Conservation (phyloP, 2,113 vertebrate species). For the Hemiscyllium ocellatum region DNA sequence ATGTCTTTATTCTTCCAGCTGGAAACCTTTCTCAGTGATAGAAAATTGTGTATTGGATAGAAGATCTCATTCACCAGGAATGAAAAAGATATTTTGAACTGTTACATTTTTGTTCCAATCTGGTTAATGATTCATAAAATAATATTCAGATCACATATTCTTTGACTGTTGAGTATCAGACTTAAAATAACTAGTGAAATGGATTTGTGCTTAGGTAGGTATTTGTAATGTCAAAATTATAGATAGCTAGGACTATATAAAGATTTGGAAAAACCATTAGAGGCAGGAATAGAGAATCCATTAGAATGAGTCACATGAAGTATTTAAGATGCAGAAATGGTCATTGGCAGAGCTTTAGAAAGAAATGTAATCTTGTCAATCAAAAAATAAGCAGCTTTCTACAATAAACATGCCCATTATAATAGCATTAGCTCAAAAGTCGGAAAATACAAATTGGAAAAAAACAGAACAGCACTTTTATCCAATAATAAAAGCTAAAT, state of each 20-base stretch:
- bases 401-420: neutral
- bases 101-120: neutral
- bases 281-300: neutral
- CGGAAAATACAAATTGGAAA: neutral
- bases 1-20: neutral
- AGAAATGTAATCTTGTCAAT: neutral
- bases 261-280: conserved; percentile 14
- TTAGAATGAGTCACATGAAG: neutral
- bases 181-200: neutral
- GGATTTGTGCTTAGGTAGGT: neutral
- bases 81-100: neutral
- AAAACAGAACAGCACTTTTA: neutral
- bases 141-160: neutral
- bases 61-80: neutral
- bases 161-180: neutral
- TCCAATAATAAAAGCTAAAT: neutral
- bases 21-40: neutral
- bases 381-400: neutral
- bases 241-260: neutral
- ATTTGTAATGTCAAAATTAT: conserved; percentile 4
- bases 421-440: neutral
- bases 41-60: neutral
- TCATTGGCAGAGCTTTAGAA: neutral
- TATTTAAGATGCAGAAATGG: neutral
- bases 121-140: neutral